Conservation (phyloP, 1,140 invertebrate genomes). For the Drosophila pseudoananassae region DNA sequence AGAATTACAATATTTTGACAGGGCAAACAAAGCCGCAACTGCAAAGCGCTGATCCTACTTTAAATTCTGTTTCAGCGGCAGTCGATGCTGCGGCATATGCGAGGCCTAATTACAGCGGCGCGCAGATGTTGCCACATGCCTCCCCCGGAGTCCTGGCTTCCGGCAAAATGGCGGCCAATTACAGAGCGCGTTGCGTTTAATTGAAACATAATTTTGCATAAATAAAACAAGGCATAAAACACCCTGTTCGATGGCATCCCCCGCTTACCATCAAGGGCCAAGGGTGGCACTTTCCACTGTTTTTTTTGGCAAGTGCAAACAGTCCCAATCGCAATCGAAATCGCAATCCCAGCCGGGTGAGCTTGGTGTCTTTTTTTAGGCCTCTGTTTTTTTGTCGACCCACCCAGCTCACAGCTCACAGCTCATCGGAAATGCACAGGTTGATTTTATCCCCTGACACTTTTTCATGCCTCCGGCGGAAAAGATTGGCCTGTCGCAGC, state of each 20-base stretch:
- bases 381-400: not conserved
- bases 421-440: slow-evolving; percentile 83
- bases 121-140: slow-evolving; percentile 66
- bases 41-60: slow-evolving; percentile 71
- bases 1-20: slow-evolving; percentile 80
- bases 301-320: slow-evolving; percentile 60
- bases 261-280: slow-evolving; percentile 8
- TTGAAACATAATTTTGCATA: slow-evolving; percentile 84
- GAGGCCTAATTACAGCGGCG: slow-evolving; percentile 69
- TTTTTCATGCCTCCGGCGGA: slow-evolving; percentile 62
- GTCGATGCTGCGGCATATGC: slow-evolving; percentile 69
- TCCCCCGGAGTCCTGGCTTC: slow-evolving; percentile 12
- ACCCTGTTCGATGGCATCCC: slow-evolving; percentile 62
- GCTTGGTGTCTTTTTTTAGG: slow-evolving; percentile 2
- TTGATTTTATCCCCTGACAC: slow-evolving; percentile 79
- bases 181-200: slow-evolving; percentile 75
- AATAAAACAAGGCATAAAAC: slow-evolving; percentile 83
- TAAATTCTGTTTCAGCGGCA: slow-evolving; percentile 56
- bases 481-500: slow-evolving; percentile 34
- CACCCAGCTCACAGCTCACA: slow-evolving; percentile 40
- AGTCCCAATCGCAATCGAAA: slow-evolving; percentile 45
- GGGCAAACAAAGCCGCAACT: slow-evolving; percentile 68
- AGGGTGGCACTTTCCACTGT: slow-evolving; percentile 59
- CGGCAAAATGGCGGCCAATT: slow-evolving; percentile 69
- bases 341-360: slow-evolving; percentile 28